Percentiles rank a stretch among this genome's conserved stretches.
Evolutionary conservation across 1,140 invertebrate genomes (phyloP).

Genomic region (Papilio polyxenes): DNA sequence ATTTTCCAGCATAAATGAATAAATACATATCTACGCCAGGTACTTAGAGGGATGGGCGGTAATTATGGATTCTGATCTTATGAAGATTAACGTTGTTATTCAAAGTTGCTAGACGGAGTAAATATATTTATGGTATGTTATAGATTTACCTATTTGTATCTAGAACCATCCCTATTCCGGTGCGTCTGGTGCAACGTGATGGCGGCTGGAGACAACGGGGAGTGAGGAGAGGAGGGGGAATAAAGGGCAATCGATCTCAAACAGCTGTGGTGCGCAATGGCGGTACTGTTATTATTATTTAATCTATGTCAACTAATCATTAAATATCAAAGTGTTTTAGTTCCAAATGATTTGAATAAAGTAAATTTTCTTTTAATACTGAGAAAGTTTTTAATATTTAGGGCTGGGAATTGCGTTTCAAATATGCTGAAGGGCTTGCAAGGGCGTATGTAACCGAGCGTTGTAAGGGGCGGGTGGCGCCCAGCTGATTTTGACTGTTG

Average conservation of each 20-base stretch:
- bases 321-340: background rate
- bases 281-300: constrained; percentile 7
- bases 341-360: background rate
- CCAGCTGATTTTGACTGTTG: constrained; percentile 57
- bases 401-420: background rate
- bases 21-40: too few relatives aligned
- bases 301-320: constrained; percentile 22
- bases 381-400: background rate
- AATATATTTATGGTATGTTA: background rate
- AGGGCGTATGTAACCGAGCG: constrained; percentile 7
- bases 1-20: too few relatives aligned
- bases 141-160: background rate
- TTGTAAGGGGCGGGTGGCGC: constrained; percentile 28
- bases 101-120: background rate
- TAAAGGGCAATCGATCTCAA: constrained; percentile 42
- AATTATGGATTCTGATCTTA: background rate
- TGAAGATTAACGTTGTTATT: too few relatives aligned
- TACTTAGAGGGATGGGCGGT: too few relatives aligned
- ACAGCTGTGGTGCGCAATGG: constrained; percentile 49
- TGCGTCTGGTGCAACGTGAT: background rate
- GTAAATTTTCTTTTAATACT: background rate
- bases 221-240: constrained; percentile 3
- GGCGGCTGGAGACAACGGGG: constrained; percentile 1
- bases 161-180: background rate
- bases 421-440: constrained; percentile 6